Conservation (phyloP, 2,113 vertebrate genomes). For the Cephalopholis sonnerati region DNA sequence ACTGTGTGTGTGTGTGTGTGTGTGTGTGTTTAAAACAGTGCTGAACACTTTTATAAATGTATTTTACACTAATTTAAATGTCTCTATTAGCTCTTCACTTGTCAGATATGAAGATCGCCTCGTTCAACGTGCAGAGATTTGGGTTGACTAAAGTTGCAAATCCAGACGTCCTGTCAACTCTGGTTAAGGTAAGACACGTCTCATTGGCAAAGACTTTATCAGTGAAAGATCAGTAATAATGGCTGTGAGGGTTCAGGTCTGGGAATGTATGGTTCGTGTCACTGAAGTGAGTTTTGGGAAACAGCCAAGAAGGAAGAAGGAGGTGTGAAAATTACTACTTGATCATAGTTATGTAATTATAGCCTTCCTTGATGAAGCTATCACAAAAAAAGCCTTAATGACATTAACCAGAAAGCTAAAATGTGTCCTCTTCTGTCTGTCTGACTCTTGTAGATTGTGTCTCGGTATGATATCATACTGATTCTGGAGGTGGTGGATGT, state of each 20-base stretch:
- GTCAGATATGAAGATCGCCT: constrained; percentile 69
- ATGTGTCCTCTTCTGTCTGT: not conserved
- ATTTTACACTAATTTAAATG: not conserved
- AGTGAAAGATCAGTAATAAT: not conserved
- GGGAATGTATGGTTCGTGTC: rapidly evolving
- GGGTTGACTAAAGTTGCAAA: constrained; percentile 58
- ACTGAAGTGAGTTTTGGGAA: not conserved
- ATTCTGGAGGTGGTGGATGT: constrained; percentile 81
- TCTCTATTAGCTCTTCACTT: not conserved
- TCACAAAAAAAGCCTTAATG: not conserved
- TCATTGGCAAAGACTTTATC: not conserved
- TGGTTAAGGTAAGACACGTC: constrained; percentile 61
- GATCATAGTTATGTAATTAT: not conserved
- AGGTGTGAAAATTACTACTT: not conserved
- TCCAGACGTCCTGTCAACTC: constrained; percentile 53
- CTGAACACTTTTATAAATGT: not conserved
- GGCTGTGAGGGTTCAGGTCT: not conserved
- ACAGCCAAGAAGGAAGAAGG: constrained; percentile 1
- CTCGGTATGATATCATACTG: constrained; percentile 79
- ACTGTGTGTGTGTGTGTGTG: not conserved
- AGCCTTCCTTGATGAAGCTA: not conserved
- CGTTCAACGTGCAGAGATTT: constrained; percentile 68
- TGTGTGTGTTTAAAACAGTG: not conserved
- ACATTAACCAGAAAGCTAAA: not conserved
- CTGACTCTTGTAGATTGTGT: constrained; percentile 73